Evolutionary conservation across 2,797 vertebrate genomes (phyloP).

Genomic region (Mormyrus proboscirostris): DNA sequence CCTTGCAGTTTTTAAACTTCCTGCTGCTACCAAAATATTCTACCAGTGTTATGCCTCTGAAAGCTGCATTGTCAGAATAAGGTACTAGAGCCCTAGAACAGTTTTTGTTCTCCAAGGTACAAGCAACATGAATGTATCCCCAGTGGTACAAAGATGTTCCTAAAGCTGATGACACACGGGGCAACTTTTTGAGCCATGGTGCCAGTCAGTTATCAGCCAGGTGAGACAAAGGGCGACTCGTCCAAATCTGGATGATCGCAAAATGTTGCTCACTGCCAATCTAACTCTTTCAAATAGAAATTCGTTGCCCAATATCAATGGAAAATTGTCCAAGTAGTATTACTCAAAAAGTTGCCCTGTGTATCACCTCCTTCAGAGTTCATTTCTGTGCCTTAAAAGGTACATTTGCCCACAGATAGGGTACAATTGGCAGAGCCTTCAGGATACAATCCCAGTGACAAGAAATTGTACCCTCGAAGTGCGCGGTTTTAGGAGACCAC

Average conservation of each 20-base stretch:
- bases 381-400: neutral
- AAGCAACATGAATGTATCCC: neutral
- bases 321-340: neutral
- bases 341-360: neutral
- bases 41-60: neutral
- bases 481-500: neutral
- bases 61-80: neutral
- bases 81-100: neutral
- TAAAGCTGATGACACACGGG: neutral
- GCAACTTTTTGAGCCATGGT: neutral
- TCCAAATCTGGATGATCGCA: neutral
- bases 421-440: neutral
- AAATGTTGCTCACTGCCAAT: neutral
- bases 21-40: neutral
- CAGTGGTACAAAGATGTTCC: neutral
- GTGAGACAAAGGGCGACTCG: neutral
- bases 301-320: neutral
- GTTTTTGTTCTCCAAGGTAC: neutral
- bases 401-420: neutral
- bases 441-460: neutral
- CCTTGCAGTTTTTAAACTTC: neutral
- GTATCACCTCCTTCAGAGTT: neutral
- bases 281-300: neutral
- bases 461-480: neutral
- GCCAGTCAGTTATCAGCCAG: neutral